Base-by-base conservation (phyloP, 2,888 invertebrate species). In the Cataglyphis rosenhaueri region DNA sequence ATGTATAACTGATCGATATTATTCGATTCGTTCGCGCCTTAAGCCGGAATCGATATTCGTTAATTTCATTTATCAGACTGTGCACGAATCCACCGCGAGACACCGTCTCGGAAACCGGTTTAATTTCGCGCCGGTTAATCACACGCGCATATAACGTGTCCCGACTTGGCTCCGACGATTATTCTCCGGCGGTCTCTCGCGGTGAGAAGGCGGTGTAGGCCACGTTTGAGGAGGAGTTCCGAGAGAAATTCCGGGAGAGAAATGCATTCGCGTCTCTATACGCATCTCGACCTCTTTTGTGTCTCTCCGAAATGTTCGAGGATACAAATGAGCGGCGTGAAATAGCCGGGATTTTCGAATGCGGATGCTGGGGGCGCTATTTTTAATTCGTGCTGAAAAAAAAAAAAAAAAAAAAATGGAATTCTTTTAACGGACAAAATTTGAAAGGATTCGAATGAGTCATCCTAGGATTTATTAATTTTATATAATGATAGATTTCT, bases 61-160 rank as follows among this genome's bases (percentile, higher is more conserved):
- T 73, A 73, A 73, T 84, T 84, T 82, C 48, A 1, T 59, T 81
- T 76, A 81, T 81, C 81, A 52, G 62, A 3, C 29, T 8, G n/a
- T 41, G 62, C 55, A 25, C 64, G 44, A 38, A 79, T 83, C 48
- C 6, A n/a, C 48, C 29, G 32, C 44, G 48, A 41, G 6, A 75
- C 21, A 41, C 59, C 81, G 64, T 41, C 44, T 66, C 64, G 70
- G 21, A 61, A 89, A 89, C 88, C 88, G 88, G 89, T 89, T 89
- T 85, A 82, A 89, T 87, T 89, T 89, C 66, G 89, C 86, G 76
- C 59, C 84, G 87, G 79, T 88, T 88, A 87, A 84, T 85, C 82
- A 61, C 82, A 61, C 68, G 29, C n/a, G 62, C 75, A 18, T 32
- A 52, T 9, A 76, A 38, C 70, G 75, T 32, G 62, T 59, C 41